phyloP scores from a whole-genome alignment of 2,888 invertebrate species.

The Dicycla oo region DNA sequence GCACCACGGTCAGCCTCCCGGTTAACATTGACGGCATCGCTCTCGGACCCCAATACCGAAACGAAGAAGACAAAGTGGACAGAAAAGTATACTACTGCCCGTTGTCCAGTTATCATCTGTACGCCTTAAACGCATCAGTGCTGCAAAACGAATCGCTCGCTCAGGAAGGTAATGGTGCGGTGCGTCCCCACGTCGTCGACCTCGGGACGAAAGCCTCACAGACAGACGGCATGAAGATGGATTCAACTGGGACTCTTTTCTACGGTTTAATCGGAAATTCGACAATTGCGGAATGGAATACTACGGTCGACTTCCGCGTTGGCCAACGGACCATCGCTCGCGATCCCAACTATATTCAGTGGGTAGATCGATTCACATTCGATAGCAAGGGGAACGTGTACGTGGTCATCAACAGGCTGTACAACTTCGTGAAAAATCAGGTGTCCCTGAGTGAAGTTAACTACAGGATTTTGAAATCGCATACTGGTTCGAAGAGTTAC shows the following conservation, averaged over 20 bases:
- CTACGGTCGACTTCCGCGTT: constrained; percentile 88
- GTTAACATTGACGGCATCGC: constrained; percentile 93
- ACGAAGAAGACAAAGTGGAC: constrained; percentile 79
- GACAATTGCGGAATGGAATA: constrained; percentile 93
- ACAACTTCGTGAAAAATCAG: constrained; percentile 91
- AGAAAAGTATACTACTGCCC: constrained; percentile 92
- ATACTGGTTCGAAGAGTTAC: constrained; percentile 92
- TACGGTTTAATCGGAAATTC: constrained; percentile 93
- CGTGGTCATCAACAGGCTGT: constrained; percentile 92
- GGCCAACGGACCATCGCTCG: constrained; percentile 92
- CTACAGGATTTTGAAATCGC: constrained; percentile 92
- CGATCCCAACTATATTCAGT: constrained; percentile 92
- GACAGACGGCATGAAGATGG: constrained; percentile 94
- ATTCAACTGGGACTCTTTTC: constrained; percentile 92
- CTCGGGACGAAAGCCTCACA: constrained; percentile 92
- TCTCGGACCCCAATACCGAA: constrained; percentile 91
- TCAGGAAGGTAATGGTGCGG: constrained; percentile 75
- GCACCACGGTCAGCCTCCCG: constrained; percentile 89
- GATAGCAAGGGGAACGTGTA: constrained; percentile 92
- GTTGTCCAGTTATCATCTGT: constrained; percentile 92
- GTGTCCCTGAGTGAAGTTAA: constrained; percentile 91
- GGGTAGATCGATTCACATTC: constrained; percentile 93
- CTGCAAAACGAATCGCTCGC: constrained; percentile 90
- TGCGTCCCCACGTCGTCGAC: constrained; percentile 89
- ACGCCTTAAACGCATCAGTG: constrained; percentile 91